phyloP scores from a whole-genome alignment of 2,113 vertebrate genomes.

The Protobothrops mucrosquamatus region DNA sequence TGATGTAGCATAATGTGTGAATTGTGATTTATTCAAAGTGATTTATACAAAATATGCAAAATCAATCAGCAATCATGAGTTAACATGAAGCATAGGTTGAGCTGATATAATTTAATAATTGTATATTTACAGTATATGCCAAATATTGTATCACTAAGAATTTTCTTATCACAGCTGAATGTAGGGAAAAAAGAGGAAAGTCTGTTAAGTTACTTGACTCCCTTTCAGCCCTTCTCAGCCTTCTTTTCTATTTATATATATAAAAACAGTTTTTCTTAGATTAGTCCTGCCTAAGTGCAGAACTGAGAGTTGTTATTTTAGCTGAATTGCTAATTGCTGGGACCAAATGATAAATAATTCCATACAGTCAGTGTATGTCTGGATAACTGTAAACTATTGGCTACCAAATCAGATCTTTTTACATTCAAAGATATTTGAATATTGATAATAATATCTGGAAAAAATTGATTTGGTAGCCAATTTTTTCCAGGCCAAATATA shows the following conservation, averaged over 20 bases:
- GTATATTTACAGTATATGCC: not conserved
- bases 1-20: not conserved
- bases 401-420: not conserved
- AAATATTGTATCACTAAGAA: not conserved
- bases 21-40: not conserved
- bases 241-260: not conserved
- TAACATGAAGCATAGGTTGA: not conserved
- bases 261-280: not conserved
- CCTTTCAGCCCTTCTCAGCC: not conserved
- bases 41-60: not conserved
- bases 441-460: not conserved
- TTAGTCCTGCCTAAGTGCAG: not conserved
- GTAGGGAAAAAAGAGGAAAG: not conserved
- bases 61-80: not conserved
- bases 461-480: not conserved
- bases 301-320: not conserved
- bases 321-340: not conserved
- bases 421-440: not conserved
- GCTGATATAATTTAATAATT: not conserved
- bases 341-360: not conserved
- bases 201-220: accelerated
- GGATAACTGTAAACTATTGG: not conserved
- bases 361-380: not conserved
- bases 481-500: not conserved
- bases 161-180: not conserved